Percentiles rank a stretch among this genome's conserved stretches.
Conservation (phyloP, 2,797 vertebrate genomes). For the Amphiprion clarkii region DNA sequence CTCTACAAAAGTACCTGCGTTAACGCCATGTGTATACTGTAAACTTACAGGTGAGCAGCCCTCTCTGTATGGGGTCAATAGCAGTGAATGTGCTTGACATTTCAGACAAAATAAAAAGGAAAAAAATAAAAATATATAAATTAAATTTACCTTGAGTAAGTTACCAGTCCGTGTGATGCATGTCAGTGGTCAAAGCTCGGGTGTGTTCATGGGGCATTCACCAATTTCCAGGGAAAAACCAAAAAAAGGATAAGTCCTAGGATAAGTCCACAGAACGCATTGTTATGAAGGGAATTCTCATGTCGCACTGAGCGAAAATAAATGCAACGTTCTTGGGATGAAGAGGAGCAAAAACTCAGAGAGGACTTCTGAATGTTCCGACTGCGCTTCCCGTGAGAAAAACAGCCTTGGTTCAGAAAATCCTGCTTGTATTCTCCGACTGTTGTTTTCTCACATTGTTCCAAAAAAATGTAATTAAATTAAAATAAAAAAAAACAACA, state of each 20-base stretch:
- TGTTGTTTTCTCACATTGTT: constrained; percentile 46
- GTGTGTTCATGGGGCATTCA: constrained; percentile 52
- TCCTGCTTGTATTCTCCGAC: constrained; percentile 44
- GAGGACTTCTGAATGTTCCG: constrained; percentile 55
- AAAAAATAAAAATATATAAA: background rate
- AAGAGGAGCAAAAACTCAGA: constrained; percentile 36
- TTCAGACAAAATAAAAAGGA: no score
- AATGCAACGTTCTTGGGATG: background rate
- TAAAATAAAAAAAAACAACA: background rate
- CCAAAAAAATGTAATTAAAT: constrained; percentile 18
- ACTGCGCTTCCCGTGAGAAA: constrained; percentile 51
- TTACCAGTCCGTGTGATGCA: constrained; percentile 67
- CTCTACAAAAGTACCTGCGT: background rate
- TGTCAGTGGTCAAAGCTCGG: constrained; percentile 51
- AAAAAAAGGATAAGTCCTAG: constrained; percentile 59
- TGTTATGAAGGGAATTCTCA: constrained; percentile 15
- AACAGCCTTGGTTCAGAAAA: constrained; percentile 43
- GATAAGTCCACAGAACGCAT: constrained; percentile 75
- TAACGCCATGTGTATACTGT: background rate
- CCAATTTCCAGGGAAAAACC: constrained; percentile 58
- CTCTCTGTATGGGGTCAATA: background rate
- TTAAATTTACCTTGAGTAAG: constrained; percentile 79
- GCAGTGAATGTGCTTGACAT: background rate
- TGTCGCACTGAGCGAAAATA: background rate
- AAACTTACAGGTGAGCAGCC: constrained; percentile 6